Evolutionary conservation across 1,140 invertebrate species (phyloP), one percentile per base, ranked within the genome.

Genomic region (Macrostomum lignano): DNA sequence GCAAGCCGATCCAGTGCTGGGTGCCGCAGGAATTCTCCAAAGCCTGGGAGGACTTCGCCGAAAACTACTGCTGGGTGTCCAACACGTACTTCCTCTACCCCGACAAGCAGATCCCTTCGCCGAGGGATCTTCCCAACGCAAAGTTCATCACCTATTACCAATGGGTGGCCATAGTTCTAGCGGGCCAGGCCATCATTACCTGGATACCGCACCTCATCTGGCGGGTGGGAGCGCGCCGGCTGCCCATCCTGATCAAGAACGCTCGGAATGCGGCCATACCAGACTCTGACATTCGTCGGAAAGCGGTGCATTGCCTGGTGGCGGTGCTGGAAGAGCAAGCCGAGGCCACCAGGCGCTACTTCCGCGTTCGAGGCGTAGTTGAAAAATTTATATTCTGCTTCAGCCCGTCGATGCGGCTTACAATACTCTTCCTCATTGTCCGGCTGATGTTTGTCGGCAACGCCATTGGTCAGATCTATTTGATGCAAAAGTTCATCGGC

Each of bases 1-100:
- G 41, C 23, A 38, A 44, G 2, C 40, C 42, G 9, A 44, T 45
- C 21, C 21, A 37, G 21, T 45, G 42, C 22, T 44, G 41, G 41
- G 38, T 40, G 6, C 42, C 42, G 17, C 38, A 39, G 17, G 38
- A 43, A 19, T 44, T 44, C 21, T 39, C 39, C 6, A 25, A 33
- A 7, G 33, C 32, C 17, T 43, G 39, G 30, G 39, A 38, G 17
- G 35, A 36, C 9, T 44, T 41, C 26, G 33, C 41, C 19, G 40
- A 42, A 26, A 36, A 36, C 31, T 10, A 29, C 5, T 36, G 34
- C 31, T 36, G 34, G 34, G 34, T 36, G 2, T 19, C 28, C 14
- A 36, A 36, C 21, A 36, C 34, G 6, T 36, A 36, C 19, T 36
- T 26, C 23, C 23, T 36, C 6, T 14, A 24, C n/a, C 7, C n/a